Evolutionary conservation across 2,113 vertebrate species (phyloP), one percentile per base, ranked within the genome.

Genomic region (Rhadina sibilatrix): DNA sequence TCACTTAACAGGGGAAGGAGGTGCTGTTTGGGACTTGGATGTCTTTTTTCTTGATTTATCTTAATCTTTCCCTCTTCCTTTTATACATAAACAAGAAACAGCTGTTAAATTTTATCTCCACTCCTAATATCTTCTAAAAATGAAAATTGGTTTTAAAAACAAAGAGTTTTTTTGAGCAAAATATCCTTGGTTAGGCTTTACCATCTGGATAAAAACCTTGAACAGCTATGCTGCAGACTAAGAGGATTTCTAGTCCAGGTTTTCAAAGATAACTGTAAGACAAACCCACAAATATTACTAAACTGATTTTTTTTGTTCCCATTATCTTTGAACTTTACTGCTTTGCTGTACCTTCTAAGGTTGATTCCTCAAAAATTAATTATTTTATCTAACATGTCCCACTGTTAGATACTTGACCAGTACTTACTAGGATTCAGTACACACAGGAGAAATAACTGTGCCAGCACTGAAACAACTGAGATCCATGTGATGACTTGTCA

Each of bases 1-100:
- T 25, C 42, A 54, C 22, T 57, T 72, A 30, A n/a, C 0, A 0
- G 5, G 3, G 5, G 3, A 2, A 24, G 6, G 3, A 24, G 3
- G 2, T 42, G 19, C 16, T 69, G 3, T 38, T 40, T 24, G 49
- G n/a, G 40, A 64, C 22, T 68, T 70, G 25, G 23, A 40, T 31
- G 2, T 27, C 25, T 59, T 72, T 60, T 77, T 42, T 40, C 5
- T 15, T 50, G 25, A 20, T 65, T 75, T 77, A 47, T 83, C 25
- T 42, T 74, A 84, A 76, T 38, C 4, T n/a, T 59, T 53, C 4
- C 10, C 9, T 3, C 10, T 87, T 61, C 37, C 17, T 84, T 87
- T 83, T 65, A 91, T 33, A 65, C 27, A 74, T 37, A 35, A 76
- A n/a, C 5, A 71, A 27, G 35, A 79, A 82, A 80, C 2, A 3